Evolutionary conservation across 37 sponge, comb jelly and placozoan genomes (phyloP).

Genomic region (Cliona cf. orientalis): DNA sequence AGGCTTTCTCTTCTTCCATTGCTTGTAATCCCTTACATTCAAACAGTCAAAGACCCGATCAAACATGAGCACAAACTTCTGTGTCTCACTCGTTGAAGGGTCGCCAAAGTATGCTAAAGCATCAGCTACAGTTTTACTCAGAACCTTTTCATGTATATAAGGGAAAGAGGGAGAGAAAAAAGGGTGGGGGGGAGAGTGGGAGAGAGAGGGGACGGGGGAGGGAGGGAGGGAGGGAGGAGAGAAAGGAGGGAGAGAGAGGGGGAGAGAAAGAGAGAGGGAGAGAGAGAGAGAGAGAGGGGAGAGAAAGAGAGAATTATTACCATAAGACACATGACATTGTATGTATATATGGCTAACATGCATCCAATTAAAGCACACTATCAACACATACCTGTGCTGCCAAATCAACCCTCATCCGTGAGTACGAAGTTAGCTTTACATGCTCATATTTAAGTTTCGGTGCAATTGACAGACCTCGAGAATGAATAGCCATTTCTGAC

Average conservation of each 20-base stretch:
- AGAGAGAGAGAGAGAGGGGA: too few species aligned
- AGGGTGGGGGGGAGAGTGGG: not conserved
- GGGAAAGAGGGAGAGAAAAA: not conserved
- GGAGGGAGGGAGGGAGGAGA: too few species aligned
- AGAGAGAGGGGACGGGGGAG: too few species aligned
- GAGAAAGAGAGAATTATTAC: too few species aligned
- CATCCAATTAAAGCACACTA: not conserved
- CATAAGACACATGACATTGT: not conserved
- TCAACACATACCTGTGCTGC: conserved; percentile 64
- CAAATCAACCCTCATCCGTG: conserved; percentile 45
- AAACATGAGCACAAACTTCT: conserved; percentile 34
- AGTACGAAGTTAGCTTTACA: conserved; percentile 37
- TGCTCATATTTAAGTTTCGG: conserved; percentile 45
- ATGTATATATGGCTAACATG: conserved; percentile 4
- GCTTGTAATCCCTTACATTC: conserved; percentile 18
- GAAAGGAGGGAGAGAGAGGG: too few species aligned
- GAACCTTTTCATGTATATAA: too few species aligned
- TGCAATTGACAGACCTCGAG: conserved; percentile 26
- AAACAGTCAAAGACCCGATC: conserved; percentile 54
- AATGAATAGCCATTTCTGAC: not conserved
- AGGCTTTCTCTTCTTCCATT: conserved; percentile 27
- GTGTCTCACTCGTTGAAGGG: conserved; percentile 18
- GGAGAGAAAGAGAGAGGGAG: too few species aligned
- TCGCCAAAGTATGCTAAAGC: conserved; percentile 15
- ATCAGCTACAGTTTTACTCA: conserved; percentile 41